Evolutionary conservation across 2,113 vertebrate genomes (phyloP).

Genomic region (Brienomyrus longianalis): DNA sequence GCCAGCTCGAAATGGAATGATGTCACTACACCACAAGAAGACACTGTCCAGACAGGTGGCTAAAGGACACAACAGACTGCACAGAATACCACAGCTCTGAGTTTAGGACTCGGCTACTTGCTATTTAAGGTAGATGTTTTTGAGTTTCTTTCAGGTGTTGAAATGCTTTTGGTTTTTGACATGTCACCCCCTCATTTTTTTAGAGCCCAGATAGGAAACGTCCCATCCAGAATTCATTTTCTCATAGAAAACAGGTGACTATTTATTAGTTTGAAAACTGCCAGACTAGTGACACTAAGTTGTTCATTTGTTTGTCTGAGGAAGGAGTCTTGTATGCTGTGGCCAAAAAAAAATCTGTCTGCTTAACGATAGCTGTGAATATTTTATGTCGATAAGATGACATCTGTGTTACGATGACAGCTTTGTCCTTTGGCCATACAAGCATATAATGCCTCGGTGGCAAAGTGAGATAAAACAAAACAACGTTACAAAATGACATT

Average conservation of each 20-base stretch:
- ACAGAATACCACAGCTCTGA: background rate
- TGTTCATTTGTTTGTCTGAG: background rate
- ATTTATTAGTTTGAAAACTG: background rate
- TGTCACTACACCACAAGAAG: background rate
- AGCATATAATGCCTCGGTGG: background rate
- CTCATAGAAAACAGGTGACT: background rate
- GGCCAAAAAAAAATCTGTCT: background rate
- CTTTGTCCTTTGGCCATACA: background rate
- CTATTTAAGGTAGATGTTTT: background rate
- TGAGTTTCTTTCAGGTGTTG: background rate
- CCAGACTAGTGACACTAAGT: background rate
- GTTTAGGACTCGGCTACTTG: background rate
- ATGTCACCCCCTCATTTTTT: background rate
- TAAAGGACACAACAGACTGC: background rate
- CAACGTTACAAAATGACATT: background rate
- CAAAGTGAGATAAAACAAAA: background rate
- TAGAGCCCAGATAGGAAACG: background rate
- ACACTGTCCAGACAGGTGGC: background rate
- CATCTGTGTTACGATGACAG: background rate
- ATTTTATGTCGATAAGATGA: constrained; percentile 7
- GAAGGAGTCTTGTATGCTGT: background rate
- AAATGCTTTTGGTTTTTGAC: background rate
- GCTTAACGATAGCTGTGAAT: background rate
- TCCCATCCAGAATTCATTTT: background rate
- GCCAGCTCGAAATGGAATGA: background rate